Evolutionary conservation across 2,113 vertebrate genomes (phyloP), one percentile per base, ranked within the genome.

Genomic region (Miniopterus natalensis): DNA sequence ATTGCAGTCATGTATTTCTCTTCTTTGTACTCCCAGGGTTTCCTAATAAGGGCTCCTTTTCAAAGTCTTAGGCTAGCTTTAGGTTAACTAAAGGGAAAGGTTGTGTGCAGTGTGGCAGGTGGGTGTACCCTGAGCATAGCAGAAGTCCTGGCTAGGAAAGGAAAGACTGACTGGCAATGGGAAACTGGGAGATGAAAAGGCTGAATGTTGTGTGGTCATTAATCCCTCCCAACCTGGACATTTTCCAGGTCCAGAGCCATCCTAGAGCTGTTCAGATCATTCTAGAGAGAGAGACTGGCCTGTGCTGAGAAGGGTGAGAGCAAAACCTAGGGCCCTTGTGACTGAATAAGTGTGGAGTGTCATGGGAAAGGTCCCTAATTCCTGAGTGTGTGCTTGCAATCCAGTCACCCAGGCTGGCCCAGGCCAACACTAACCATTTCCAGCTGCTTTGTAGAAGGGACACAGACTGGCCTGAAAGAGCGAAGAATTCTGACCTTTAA

Each of bases 11-110:
- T 96, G 92, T 83, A 92, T 97, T 97, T 96, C 88, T 96, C 88
- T 94, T 96, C 92, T 94, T 85, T 85, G 95, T 86, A 63, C 94
- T 97, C 81, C 73, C 55, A 94, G 97, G 85, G 92, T 89, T 96
- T 91, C 84, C 75, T 94, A 92, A 92, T 96, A 93, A 97, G 84
- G 68, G 59, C n/a, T 95, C 18, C 78, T 83, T 81, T 85, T 66
- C 66, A 86, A 97, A 95, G 63, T 90, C 47, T 40, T 88, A 71
- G 80, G 20, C 81, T 74, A 77, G 51, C 78, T 96, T 95, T 88
- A 20, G 49, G 55, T 79, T 95, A 95, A 88, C 18, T 94, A 79
- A 92, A 93, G 63, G 68, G 78, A 88, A 92, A 74, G 23, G 11
- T 31, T 53, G 47, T 86, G 88, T 90, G 66, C 61, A 70, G 66